Percentiles rank a stretch among this genome's conserved stretches.
These are phyloP conservation scores for Hypomecis atomaria DNA, from an alignment of 2,888 invertebrate species.

Conservation along the genomic window DNA sequence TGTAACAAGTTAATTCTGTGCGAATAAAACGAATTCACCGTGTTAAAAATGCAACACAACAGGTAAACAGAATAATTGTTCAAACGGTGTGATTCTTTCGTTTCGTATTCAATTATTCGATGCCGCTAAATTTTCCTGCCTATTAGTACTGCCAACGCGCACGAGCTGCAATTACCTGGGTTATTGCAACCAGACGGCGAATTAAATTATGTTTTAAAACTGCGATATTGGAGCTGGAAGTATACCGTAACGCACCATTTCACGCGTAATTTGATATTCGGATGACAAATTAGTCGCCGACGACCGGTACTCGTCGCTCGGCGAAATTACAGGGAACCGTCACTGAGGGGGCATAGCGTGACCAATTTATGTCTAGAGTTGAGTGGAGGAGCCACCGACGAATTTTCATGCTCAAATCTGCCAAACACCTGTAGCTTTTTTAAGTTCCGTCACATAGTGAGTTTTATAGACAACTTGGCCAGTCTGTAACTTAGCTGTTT, in stretches of 20 bases:
- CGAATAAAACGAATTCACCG: slow-evolving; percentile 16
- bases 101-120: slow-evolving; percentile 47
- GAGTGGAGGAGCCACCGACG: not conserved
- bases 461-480: not conserved
- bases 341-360: slow-evolving; percentile 22
- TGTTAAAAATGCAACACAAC: slow-evolving; percentile 25
- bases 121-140: slow-evolving; percentile 68
- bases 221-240: slow-evolving; percentile 65
- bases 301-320: slow-evolving; percentile 60
- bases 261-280: slow-evolving; percentile 82
- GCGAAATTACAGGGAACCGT: slow-evolving; percentile 75
- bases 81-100: slow-evolving; percentile 25
- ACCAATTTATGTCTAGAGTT: not conserved
- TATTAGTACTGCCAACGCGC: slow-evolving; percentile 66
- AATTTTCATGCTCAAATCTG: not conserved
- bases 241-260: slow-evolving; percentile 79
- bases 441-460: not conserved
- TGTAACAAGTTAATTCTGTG: slow-evolving; percentile 24
- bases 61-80: slow-evolving; percentile 26
- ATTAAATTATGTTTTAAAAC: slow-evolving; percentile 79
- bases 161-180: slow-evolving; percentile 63
- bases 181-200: slow-evolving; percentile 64
- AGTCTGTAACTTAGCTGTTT: slow-evolving; percentile 16
- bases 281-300: slow-evolving; percentile 79
- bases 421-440: not conserved